A percentile compares a stretch with the other conserved stretches of the same genome.
These are phyloP conservation scores for Drosophila pseudotakahashii DNA, from an alignment of 2,888 invertebrate genomes.

Conservation along the genomic window DNA sequence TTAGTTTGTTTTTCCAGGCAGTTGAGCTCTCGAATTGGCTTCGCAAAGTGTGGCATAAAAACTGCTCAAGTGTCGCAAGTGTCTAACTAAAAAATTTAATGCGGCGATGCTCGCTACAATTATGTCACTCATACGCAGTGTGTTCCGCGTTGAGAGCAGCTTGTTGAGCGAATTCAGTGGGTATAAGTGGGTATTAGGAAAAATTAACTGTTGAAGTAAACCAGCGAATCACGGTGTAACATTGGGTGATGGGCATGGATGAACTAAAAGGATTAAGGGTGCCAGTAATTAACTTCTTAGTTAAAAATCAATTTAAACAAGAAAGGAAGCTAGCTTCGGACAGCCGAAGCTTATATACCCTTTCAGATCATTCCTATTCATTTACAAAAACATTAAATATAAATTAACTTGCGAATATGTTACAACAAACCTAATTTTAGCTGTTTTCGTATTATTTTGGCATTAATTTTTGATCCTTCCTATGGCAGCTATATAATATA, in stretches of 20 bases:
- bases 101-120: constrained; percentile 44
- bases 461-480: no score
- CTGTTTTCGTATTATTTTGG: no score
- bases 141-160: constrained; percentile 18
- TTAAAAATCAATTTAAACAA: neutral
- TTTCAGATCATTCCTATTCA: no score
- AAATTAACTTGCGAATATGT: no score
- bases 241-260: neutral
- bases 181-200: neutral
- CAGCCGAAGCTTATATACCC: no score
- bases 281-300: neutral
- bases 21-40: constrained; percentile 70
- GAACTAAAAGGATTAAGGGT: constrained; percentile 8
- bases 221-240: neutral
- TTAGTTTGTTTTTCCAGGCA: constrained; percentile 76
- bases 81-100: constrained; percentile 43
- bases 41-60: constrained; percentile 49
- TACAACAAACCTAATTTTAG: no score
- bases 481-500: no score
- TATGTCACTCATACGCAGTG: constrained; percentile 59
- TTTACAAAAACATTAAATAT: no score
- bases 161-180: constrained; percentile 8
- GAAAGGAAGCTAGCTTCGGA: no score
- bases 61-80: constrained; percentile 48
- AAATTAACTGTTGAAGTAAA: constrained; percentile 7